phyloP scores from a whole-genome alignment of 1,140 invertebrate genomes.

The Drosophila pandora region DNA sequence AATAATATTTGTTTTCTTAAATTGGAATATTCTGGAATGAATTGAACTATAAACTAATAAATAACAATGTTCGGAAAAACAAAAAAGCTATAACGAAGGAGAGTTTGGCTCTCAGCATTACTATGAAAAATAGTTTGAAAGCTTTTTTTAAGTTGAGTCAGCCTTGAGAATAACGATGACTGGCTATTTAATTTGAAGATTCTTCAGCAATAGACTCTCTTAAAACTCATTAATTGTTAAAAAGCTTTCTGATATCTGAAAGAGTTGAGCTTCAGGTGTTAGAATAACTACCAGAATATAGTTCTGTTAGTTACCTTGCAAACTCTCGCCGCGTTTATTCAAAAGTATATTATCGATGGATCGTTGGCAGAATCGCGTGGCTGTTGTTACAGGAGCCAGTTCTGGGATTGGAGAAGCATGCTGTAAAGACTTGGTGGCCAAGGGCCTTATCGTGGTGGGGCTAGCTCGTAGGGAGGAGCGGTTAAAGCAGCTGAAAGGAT shows the following conservation, averaged over 20 bases:
- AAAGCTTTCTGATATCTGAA: no score
- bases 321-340: no score
- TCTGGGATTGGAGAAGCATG: constrained; percentile 85
- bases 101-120: no score
- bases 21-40: no score
- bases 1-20: no score
- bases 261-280: no score
- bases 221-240: no score
- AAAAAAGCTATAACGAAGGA: no score
- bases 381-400: constrained; percentile 82
- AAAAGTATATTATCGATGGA: constrained; percentile 13
- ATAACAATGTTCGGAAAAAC: no score
- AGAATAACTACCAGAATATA: not conserved
- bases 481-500: constrained; percentile 84
- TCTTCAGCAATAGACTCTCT: no score
- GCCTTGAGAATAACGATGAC: no score
- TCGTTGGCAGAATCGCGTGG: constrained; percentile 72
- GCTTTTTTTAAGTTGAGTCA: not conserved
- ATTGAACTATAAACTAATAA: no score
- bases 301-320: not conserved
- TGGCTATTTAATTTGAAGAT: not conserved
- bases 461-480: constrained; percentile 87
- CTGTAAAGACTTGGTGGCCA: constrained; percentile 82
- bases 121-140: not conserved
- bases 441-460: constrained; percentile 87